Evolutionary conservation across 2,888 invertebrate species (phyloP), one percentile per base, ranked within the genome.

Genomic region (Nomada fucata): DNA sequence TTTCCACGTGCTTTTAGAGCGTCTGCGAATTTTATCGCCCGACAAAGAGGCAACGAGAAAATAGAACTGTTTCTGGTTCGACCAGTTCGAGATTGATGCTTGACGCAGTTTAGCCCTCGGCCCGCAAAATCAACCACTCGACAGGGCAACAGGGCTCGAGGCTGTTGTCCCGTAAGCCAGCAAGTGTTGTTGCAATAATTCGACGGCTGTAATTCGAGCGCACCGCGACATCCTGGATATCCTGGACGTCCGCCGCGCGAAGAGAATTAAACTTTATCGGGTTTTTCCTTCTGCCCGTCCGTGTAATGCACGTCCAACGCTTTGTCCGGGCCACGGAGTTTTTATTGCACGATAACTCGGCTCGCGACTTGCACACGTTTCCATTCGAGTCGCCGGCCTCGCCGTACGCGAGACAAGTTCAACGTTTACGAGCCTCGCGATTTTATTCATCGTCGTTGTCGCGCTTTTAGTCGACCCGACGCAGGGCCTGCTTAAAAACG

Each of bases 221-320:
- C 55, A n/a, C 52, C 52, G 15, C 3, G 74, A 42, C 52, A n/a
- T 78, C 68, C 36, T 7, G 78, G 78, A 79, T 79, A 79, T 79
- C 74, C 74, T 15, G 68, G 68, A 9, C 64, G 68, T 53, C n/a
- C 63, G n/a, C 50, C 75, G 44, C 50, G 75, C 69, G 74, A 79
- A 79, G 78, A 50, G 74, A 75, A 69, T 74, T 63, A 68, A 75
- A 74, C 63, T 79, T 79, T 79, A 79, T 79, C 57, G 75, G 42
- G 55, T 36, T 26, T 69, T 50, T 68, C 68, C 26, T 47, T 55
- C 29, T 42, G 23, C 44, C 55, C 55, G 5, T 50, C 26, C 13
- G 59, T 79, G 69, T 75, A 75, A 79, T 2, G 26, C 2, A 2
- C 26, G 26, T 75, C 75, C 69, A 11, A 52, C 59, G 57, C 36